Conservation (phyloP, 1,140 invertebrate species). For the Zaprionus davidi region DNA sequence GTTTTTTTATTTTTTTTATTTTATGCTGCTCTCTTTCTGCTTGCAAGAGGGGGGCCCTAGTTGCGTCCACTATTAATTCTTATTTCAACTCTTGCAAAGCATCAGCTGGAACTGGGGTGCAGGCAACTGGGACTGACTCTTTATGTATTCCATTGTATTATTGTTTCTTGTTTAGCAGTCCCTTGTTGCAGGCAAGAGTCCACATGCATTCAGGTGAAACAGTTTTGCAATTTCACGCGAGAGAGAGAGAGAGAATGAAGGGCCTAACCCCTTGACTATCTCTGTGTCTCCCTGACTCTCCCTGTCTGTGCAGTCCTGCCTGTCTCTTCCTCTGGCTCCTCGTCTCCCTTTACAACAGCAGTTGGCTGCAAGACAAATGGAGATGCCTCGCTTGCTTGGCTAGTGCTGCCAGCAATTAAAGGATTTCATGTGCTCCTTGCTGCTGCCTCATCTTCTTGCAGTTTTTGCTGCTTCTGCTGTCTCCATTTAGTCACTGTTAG, state of each 20-base stretch:
- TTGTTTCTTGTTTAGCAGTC: conserved; percentile 37
- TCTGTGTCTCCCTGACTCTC: neutral
- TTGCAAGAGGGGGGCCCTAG: neutral
- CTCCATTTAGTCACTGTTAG: conserved; percentile 80
- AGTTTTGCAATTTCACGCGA: conserved; percentile 78
- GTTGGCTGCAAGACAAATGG: conserved; percentile 70
- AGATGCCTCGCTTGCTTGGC: conserved; percentile 57
- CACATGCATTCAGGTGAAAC: conserved; percentile 74
- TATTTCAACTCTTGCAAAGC: neutral
- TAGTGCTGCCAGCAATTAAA: conserved; percentile 75
- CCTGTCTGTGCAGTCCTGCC: too few species aligned
- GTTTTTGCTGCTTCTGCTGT: conserved; percentile 47
- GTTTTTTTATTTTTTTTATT: conserved; percentile 4
- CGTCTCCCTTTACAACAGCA: conserved; percentile 29
- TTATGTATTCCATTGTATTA: conserved; percentile 46
- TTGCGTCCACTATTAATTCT: neutral
- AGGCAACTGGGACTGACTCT: neutral
- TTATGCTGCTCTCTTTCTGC: conserved; percentile 2
- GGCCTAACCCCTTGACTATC: neutral
- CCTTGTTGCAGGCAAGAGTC: neutral
- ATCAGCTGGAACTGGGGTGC: conserved; percentile 8
- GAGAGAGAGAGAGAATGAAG: too few species aligned
- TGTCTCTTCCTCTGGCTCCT: neutral
- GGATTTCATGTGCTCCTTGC: conserved; percentile 60
- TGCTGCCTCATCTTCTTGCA: conserved; percentile 20